Evolutionary conservation across 2,113 vertebrate species (phyloP).

Genomic region (Poecile atricapillus): DNA sequence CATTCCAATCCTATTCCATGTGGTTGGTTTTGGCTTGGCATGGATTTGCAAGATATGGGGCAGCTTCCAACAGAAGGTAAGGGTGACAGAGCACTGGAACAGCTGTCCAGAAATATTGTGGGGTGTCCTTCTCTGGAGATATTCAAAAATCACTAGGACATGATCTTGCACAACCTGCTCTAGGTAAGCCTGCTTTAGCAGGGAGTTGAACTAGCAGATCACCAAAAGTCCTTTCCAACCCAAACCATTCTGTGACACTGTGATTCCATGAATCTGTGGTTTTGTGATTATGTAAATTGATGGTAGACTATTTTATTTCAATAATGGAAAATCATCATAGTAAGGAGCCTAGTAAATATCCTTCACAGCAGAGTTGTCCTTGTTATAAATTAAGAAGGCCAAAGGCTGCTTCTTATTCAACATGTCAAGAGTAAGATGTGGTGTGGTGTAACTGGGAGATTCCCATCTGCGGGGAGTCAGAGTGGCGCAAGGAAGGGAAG

Average conservation of each 20-base stretch:
- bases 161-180: background rate
- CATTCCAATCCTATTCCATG: background rate
- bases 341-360: background rate
- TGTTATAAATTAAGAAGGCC: background rate
- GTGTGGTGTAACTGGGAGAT: background rate
- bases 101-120: background rate
- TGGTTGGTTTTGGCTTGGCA: background rate
- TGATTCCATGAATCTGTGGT: background rate
- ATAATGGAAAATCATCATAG: background rate
- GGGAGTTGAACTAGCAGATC: background rate
- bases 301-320: background rate
- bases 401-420: background rate
- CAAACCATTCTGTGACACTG: background rate
- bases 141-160: background rate
- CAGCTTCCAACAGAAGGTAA: background rate
- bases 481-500: background rate
- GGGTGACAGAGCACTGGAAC: background rate
- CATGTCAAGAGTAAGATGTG: fast-evolving
- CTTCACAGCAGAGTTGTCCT: background rate
- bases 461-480: background rate
- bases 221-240: background rate
- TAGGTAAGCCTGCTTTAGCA: background rate
- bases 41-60: background rate
- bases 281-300: background rate
- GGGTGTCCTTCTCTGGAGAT: background rate